Percentiles rank a stretch among this genome's conserved stretches.
Conservation (phyloP, 2,888 invertebrate species). For the Philhelius pedissequus region DNA sequence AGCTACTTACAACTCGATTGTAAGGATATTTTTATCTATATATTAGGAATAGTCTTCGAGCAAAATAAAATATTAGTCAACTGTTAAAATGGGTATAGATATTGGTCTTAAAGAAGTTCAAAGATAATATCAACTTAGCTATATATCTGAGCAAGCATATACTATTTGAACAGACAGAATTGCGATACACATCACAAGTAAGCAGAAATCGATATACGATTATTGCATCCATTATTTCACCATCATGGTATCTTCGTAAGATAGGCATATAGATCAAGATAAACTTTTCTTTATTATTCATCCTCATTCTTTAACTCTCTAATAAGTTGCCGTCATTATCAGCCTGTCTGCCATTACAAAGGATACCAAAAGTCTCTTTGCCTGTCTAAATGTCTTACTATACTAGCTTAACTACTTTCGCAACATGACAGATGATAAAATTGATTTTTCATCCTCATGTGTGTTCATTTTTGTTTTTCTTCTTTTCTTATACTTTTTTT, state of each 20-base stretch:
- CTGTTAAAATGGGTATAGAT: no score
- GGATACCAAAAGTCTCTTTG: slow-evolving; percentile 8
- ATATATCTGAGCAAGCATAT: no score
- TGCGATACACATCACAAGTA: not conserved
- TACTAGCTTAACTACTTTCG: slow-evolving; percentile 44
- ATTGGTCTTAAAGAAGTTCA: no score
- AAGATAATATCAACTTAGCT: no score
- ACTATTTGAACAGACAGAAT: no score
- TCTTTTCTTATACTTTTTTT: not conserved
- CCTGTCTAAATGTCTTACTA: slow-evolving; percentile 39
- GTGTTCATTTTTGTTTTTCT: not conserved
- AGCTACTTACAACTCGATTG: no score
- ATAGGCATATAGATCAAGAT: not conserved
- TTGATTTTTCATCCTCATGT: slow-evolving; percentile 40
- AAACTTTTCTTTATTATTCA: not conserved
- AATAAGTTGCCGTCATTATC: slow-evolving; percentile 11
- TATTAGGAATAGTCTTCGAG: no score
- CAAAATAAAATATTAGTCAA: no score
- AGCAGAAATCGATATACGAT: not conserved
- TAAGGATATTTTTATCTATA: no score
- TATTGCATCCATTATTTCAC: not conserved
- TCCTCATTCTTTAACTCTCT: not conserved
- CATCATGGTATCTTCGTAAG: not conserved
- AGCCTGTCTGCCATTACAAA: not conserved
- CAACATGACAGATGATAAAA: slow-evolving; percentile 43